These are phyloP conservation scores for Balaeniceps rex DNA, from an alignment of 2,113 vertebrate species.

Conservation along the genomic window DNA sequence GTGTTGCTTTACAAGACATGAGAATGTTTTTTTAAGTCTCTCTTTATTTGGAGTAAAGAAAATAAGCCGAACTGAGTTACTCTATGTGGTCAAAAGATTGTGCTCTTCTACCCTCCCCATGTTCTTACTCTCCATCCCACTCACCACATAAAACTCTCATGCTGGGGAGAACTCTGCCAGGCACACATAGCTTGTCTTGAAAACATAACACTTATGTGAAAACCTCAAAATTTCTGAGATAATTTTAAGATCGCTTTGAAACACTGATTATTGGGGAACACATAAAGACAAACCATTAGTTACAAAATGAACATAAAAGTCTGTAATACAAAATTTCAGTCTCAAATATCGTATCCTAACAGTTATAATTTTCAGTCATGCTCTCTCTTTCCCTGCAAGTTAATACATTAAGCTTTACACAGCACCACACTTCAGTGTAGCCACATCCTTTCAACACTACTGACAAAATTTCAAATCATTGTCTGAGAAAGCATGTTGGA, in stretches of 20 bases:
- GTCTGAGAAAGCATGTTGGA: fast-evolving
- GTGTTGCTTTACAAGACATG: neutral
- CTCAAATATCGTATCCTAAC: neutral
- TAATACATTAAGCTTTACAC: neutral
- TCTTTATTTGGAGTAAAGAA: neutral
- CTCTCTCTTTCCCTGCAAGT: neutral
- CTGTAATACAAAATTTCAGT: neutral
- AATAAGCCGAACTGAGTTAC: neutral
- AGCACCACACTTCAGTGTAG: neutral
- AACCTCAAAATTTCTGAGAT: neutral
- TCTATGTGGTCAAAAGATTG: neutral
- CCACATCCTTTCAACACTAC: neutral
- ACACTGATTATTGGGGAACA: neutral
- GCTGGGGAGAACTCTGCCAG: neutral
- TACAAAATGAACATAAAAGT: neutral
- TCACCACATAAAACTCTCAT: fast-evolving
- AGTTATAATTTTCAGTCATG: neutral
- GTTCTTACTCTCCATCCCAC: neutral
- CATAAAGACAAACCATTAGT: neutral
- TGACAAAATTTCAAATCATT: neutral
- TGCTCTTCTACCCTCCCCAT: neutral
- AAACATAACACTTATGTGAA: neutral
- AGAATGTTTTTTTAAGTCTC: neutral
- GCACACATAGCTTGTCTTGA: fast-evolving
- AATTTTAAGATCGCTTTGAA: neutral